Conservation (phyloP, 30 jellyfish, hydroid and myxozoan genomes). For the Turritopsis rubra region DNA sequence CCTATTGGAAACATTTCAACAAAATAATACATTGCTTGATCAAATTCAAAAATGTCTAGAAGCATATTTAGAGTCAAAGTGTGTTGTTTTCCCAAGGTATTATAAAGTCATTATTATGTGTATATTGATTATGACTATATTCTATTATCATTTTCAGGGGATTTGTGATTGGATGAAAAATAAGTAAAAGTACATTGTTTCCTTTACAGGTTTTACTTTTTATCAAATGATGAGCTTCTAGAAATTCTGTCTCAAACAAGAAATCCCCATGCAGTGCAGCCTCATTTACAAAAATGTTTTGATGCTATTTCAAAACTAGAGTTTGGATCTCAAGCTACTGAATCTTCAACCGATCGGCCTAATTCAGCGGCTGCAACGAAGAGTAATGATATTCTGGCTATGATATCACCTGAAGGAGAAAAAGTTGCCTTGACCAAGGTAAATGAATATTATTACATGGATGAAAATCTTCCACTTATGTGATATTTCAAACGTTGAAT, state of each 20-base stretch:
- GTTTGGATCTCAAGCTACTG: slow-evolving; percentile 62
- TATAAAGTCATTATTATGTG: neutral
- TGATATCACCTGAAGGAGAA: slow-evolving; percentile 99
- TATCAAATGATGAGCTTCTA: slow-evolving; percentile 93
- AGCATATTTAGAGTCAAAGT: slow-evolving; percentile 94
- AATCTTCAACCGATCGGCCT: slow-evolving; percentile 51
- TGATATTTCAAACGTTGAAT: too few species aligned
- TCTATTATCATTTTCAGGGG: too few species aligned
- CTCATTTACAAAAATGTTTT: slow-evolving; percentile 96
- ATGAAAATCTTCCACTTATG: too few species aligned
- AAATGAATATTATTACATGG: neutral
- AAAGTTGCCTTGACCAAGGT: slow-evolving; percentile 86
- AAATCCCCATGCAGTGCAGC: slow-evolving; percentile 99
- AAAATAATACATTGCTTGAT: slow-evolving; percentile 81
- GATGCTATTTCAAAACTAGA: slow-evolving; percentile 94
- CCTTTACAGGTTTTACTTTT: slow-evolving; percentile 74
- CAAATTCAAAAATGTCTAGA: slow-evolving; percentile 98
- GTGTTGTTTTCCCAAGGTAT: slow-evolving; percentile 96
- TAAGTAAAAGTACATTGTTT: too few species aligned
- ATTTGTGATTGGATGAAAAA: too few species aligned
- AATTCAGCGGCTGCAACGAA: slow-evolving; percentile 40
- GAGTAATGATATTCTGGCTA: slow-evolving; percentile 85
- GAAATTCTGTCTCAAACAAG: slow-evolving; percentile 98
- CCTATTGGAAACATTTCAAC: slow-evolving; percentile 75
- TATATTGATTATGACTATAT: too few species aligned